These are phyloP conservation scores for Dynastes hyllus DNA, from an alignment of 2,888 invertebrate species.

Conservation along the genomic window DNA sequence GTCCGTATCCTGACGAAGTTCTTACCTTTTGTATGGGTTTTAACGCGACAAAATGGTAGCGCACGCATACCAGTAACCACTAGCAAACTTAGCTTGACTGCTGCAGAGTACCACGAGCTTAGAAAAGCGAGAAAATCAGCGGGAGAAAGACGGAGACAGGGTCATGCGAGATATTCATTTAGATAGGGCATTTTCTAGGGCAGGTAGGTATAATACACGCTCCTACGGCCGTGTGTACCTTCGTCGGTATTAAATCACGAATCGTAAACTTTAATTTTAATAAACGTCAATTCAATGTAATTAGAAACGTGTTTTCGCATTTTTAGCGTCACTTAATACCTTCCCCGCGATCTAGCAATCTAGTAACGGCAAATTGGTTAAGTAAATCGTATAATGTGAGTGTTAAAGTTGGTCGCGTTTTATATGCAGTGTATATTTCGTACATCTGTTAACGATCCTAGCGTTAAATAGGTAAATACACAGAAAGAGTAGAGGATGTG, in stretches of 20 bases:
- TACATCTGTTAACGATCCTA: no score
- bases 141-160: constrained; percentile 20
- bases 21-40: neutral
- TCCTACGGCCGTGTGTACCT: neutral
- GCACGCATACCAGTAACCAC: neutral
- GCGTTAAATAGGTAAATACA: no score
- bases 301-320: constrained; percentile 57
- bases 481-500: no score
- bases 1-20: constrained; percentile 30
- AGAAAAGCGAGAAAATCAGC: no score
- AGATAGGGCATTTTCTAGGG: constrained; percentile 60
- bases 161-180: constrained; percentile 64
- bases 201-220: constrained; percentile 1
- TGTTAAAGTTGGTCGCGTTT: no score
- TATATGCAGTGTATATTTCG: no score
- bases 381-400: neutral
- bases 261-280: constrained; percentile 55
- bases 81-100: neutral
- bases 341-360: neutral
- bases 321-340: constrained; percentile 35
- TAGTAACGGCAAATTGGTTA: constrained; percentile 8
- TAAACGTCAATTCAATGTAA: constrained; percentile 56
- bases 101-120: no score
- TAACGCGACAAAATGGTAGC: neutral
- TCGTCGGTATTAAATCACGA: constrained; percentile 53